Evolutionary conservation across 2,888 invertebrate species (phyloP).

Genomic region (Meloe dianella): DNA sequence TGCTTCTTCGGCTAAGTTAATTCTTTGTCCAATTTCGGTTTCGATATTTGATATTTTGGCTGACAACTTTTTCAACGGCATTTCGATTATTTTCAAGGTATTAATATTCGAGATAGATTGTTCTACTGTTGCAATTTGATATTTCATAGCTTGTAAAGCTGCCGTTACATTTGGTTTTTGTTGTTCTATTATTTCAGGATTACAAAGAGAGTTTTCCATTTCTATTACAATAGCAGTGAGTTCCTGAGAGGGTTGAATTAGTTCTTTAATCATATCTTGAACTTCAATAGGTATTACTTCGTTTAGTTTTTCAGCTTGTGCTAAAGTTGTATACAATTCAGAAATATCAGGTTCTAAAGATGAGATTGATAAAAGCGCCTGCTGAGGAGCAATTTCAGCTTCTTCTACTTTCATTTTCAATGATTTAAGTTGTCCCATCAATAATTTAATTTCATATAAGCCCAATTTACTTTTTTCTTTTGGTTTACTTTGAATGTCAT

Average conservation of each 20-base stretch:
- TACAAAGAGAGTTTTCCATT: conserved; percentile 13
- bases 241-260: conserved; percentile 27
- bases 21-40: no score
- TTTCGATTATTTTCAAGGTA: no score
- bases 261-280: conserved; percentile 2
- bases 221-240: conserved; percentile 19
- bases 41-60: no score
- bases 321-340: not conserved
- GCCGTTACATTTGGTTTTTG: conserved; percentile 22
- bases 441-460: conserved; percentile 17
- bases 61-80: no score
- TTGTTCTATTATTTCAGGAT: conserved; percentile 22
- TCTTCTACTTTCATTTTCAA: conserved; percentile 2
- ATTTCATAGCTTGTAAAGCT: conserved; percentile 15
- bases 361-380: conserved; percentile 32
- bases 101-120: no score
- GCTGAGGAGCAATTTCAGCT: conserved; percentile 25
- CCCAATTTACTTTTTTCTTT: conserved; percentile 3
- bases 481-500: not conserved
- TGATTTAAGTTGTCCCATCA: conserved; percentile 17
- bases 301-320: not conserved
- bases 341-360: not conserved
- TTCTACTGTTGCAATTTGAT: no score
- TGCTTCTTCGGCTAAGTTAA: no score
- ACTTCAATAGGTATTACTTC: not conserved